phyloP scores from a whole-genome alignment of 1,140 invertebrate genomes.

The Drosophila sturtevanti region DNA sequence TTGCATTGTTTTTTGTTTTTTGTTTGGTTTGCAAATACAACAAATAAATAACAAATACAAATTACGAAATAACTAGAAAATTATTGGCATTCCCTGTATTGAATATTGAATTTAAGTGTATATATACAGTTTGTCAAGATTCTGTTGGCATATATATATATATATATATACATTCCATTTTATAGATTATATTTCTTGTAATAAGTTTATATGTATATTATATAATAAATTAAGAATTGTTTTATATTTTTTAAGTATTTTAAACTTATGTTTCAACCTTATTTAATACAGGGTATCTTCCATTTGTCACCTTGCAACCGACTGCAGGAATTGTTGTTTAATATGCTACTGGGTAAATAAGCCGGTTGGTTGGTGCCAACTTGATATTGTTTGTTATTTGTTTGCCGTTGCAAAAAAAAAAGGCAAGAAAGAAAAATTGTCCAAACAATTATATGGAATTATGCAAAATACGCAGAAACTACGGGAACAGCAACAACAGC shows the following conservation, averaged over 20 bases:
- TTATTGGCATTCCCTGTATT: slow-evolving; percentile 18
- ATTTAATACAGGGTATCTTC: neutral
- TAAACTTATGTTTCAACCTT: neutral
- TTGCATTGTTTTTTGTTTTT: slow-evolving; percentile 58
- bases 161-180: no score
- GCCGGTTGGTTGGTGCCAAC: slow-evolving; percentile 31
- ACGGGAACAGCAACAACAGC: slow-evolving; percentile 38
- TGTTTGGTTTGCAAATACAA: no score
- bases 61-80: slow-evolving; percentile 61
- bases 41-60: slow-evolving; percentile 30
- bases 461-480: slow-evolving; percentile 74
- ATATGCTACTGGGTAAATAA: slow-evolving; percentile 53
- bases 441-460: slow-evolving; percentile 74
- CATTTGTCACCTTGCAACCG: neutral
- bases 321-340: slow-evolving; percentile 40
- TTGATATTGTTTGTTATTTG: slow-evolving; percentile 73
- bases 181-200: no score
- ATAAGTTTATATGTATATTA: no score
- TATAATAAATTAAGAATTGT: no score
- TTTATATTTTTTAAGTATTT: no score
- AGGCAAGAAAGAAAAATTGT: slow-evolving; percentile 18
- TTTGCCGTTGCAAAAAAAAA: slow-evolving; percentile 71
- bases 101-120: neutral
- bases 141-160: neutral
- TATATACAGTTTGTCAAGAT: neutral